phyloP scores from a whole-genome alignment of 1,140 invertebrate species.

The Maniola jurtina region DNA sequence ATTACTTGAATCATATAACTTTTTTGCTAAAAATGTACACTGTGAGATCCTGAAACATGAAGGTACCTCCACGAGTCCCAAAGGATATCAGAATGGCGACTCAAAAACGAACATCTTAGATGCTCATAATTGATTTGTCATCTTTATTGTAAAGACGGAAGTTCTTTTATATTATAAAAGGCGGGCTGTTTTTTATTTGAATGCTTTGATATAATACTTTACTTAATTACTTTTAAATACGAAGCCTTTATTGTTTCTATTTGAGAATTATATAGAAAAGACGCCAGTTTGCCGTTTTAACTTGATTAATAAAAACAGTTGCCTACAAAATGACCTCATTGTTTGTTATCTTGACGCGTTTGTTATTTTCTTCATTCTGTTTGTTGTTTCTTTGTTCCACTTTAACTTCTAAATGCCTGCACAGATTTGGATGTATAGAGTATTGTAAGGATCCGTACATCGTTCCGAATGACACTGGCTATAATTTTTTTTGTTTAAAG shows the following conservation, averaged over 20 bases:
- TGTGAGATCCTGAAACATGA: background rate
- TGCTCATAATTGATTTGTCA: background rate
- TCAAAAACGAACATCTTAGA: background rate
- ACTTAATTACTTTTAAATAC: background rate
- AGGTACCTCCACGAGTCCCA: background rate
- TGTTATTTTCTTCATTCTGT: too few species aligned
- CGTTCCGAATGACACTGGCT: too few species aligned
- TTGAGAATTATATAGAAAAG: background rate
- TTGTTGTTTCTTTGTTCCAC: too few species aligned
- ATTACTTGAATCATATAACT: too few species aligned
- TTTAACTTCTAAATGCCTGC: too few species aligned
- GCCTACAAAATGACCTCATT: background rate
- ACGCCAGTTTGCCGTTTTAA: background rate
- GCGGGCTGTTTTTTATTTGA: background rate
- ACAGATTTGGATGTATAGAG: too few species aligned
- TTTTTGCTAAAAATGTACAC: background rate
- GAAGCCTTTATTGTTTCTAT: constrained; percentile 2
- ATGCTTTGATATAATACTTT: background rate
- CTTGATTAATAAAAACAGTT: background rate
- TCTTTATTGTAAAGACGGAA: constrained; percentile 3
- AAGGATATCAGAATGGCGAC: background rate
- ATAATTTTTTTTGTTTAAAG: too few species aligned
- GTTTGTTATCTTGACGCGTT: too few species aligned
- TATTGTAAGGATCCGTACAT: too few species aligned
- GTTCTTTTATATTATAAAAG: background rate